Evolutionary conservation across 2,113 vertebrate genomes (phyloP), one percentile per base, ranked within the genome.

Genomic region (Tachysurus vachellii): DNA sequence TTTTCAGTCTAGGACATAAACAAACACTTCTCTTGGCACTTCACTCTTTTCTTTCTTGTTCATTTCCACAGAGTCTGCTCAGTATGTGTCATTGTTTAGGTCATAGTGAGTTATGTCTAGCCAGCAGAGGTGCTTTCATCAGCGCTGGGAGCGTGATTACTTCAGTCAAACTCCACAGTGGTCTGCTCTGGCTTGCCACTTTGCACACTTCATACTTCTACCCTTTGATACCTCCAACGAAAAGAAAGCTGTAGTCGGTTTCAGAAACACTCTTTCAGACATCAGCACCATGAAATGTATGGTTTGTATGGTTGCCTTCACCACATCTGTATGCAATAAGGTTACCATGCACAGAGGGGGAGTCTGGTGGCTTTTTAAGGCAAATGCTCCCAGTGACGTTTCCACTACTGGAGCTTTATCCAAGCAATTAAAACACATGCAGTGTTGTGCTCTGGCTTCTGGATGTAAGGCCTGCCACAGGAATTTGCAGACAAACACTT

Each of bases 401-500:
- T 59, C 53, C 80, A 82, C 68, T 76, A 56, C 68, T 83, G 59
- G 19, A 88, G 80, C 88, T 86, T 42, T 53, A 50, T 84, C 62
- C 62, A 62, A 57, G 62, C 84, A 88, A 88, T 88, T 88, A 88
- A 93, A 92, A 91, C 86, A 89, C 88, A 89, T 31, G 76, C 62
- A 75, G 83, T 86, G 88, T 80, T 81, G 70, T 73, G 66, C 56
- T 53, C 56, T 89, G 86, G 88, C 84, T 85, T 77, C 90, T 88
- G 86, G 86, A 91, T 93, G 90, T 26, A 61, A 88, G 88, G 70
- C 80, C 91, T 79, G 87, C 91, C 91, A 90, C 92, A 92, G 90
- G 91, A 90, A 93, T 93, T 91, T 91, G 26, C 86, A 91, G 79
- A 91, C 81, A 82, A 89, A 91, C 85, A 83, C 82, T 85, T 89